phyloP scores from a whole-genome alignment of 2,888 invertebrate genomes.

The Fragum sueziense region DNA sequence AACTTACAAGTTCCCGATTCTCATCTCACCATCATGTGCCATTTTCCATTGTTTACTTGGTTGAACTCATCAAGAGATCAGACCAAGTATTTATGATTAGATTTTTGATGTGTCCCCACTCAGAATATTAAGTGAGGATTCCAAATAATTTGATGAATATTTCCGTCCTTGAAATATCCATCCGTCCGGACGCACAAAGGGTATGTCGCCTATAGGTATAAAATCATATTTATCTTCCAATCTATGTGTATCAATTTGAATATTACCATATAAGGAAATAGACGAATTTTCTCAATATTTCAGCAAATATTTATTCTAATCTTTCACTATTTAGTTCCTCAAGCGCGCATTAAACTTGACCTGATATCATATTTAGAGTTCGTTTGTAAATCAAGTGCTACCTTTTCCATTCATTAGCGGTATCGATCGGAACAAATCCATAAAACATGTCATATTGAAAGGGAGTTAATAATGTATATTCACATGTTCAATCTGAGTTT shows the following conservation, averaged over 20 bases:
- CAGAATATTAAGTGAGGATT: conserved; percentile 10
- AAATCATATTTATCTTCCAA: not conserved
- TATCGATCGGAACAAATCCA: not conserved
- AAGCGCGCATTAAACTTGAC: not conserved
- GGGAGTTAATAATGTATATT: not conserved
- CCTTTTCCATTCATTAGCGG: not conserved
- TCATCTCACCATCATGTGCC: no score
- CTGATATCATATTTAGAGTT: not conserved
- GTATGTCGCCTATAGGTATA: not conserved
- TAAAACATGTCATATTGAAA: not conserved
- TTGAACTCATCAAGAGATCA: no score
- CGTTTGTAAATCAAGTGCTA: not conserved
- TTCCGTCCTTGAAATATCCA: conserved; percentile 7
- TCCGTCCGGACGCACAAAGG: conserved; percentile 1
- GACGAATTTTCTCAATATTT: not conserved
- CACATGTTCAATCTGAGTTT: not conserved
- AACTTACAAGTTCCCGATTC: no score
- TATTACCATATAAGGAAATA: not conserved
- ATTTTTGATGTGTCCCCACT: not conserved
- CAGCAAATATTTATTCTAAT: not conserved
- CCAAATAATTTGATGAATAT: conserved; percentile 10
- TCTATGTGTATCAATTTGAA: not conserved
- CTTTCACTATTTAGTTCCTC: not conserved
- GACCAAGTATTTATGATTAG: no score
- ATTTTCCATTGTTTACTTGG: no score